Percentiles rank a stretch among this genome's conserved stretches.
Evolutionary conservation across 2,113 vertebrate species (phyloP).

Genomic region (Semnornis frantzii): DNA sequence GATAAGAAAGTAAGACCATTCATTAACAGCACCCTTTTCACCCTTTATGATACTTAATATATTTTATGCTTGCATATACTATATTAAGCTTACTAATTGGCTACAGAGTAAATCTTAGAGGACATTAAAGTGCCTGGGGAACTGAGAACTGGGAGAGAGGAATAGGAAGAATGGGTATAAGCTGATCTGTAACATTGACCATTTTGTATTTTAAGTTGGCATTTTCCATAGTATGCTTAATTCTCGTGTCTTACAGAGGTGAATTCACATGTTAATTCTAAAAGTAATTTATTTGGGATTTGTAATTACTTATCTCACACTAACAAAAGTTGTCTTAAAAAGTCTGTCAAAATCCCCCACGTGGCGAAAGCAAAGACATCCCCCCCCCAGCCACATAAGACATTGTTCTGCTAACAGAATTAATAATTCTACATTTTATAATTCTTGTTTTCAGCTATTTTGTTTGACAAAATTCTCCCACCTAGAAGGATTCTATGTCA

Average conservation of each 20-base stretch:
- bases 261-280: conserved; percentile 57
- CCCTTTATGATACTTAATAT: conserved; percentile 19
- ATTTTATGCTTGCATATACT: conserved; percentile 40
- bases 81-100: conserved; percentile 71
- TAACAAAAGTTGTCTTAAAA: conserved; percentile 62
- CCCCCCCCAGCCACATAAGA: neutral
- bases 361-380: neutral
- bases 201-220: conserved; percentile 10
- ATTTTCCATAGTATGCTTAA: conserved; percentile 54
- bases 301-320: conserved; percentile 67
- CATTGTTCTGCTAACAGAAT: conserved; percentile 33
- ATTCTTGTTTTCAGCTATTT: conserved; percentile 47
- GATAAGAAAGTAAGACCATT: conserved; percentile 20
- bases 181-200: neutral
- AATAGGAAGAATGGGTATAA: neutral
- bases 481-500: conserved; percentile 68
- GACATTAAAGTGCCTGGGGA: conserved; percentile 34
- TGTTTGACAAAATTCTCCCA: conserved; percentile 61
- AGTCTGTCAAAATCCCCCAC: neutral
- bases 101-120: conserved; percentile 55
- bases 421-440: conserved; percentile 11
- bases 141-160: neutral
- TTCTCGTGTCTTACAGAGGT: conserved; percentile 45
- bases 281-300: conserved; percentile 76
- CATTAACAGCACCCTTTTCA: neutral